Evolutionary conservation across 2,113 vertebrate genomes (phyloP).

Genomic region (Solenodon paradoxus): DNA sequence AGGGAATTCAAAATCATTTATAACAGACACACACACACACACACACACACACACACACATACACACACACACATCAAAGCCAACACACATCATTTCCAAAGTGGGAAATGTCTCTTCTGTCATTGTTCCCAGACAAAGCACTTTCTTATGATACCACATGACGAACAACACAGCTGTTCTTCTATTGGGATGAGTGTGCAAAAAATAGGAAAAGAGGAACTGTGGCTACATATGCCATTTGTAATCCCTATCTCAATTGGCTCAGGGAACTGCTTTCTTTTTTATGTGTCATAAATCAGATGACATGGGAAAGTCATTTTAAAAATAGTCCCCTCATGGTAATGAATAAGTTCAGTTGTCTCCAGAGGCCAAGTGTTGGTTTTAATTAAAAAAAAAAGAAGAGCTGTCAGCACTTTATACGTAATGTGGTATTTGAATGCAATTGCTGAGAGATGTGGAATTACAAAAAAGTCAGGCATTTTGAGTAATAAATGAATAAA

Average conservation of each 20-base stretch:
- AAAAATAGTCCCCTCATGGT: neutral
- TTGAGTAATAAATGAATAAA: conserved; percentile 9
- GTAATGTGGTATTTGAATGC: neutral
- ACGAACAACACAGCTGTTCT: neutral
- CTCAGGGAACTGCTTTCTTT: neutral
- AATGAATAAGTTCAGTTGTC: conserved; percentile 33
- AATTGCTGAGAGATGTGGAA: conserved; percentile 5
- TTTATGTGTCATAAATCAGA: conserved; percentile 34
- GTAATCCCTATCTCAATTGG: neutral
- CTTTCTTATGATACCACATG: neutral
- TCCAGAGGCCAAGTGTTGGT: neutral
- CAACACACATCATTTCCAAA: conserved; percentile 43
- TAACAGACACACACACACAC: no score
- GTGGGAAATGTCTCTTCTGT: neutral
- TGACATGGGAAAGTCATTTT: neutral
- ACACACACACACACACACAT: no score
- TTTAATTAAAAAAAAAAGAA: neutral
- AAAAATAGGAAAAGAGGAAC: neutral
- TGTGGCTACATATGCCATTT: neutral
- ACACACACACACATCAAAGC: neutral
- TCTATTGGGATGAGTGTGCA: neutral
- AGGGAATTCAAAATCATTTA: conserved; percentile 24
- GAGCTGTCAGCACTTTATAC: neutral
- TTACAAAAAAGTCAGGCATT: conserved; percentile 13
- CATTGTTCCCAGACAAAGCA: neutral